Evolutionary conservation across 2,888 invertebrate species (phyloP).

Genomic region (Nipponacmea schrenckii): DNA sequence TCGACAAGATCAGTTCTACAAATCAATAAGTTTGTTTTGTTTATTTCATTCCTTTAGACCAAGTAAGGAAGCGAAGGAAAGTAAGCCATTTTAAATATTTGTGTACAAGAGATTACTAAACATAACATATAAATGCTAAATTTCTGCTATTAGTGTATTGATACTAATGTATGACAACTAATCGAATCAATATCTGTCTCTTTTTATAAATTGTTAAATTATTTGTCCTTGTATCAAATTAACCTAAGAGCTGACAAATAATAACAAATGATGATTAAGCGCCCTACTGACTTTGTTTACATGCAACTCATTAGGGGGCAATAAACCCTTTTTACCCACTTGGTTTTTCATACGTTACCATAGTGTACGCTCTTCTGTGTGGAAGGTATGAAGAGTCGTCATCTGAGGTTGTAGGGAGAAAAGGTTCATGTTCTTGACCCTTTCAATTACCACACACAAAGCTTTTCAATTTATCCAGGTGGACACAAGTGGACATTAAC

Average conservation of each 20-base stretch:
- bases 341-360: background rate
- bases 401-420: background rate
- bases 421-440: background rate
- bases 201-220: background rate
- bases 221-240: background rate
- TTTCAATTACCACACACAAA: background rate
- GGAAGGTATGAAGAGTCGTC: background rate
- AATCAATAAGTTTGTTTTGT: too few relatives aligned
- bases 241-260: background rate
- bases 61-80: too few relatives aligned
- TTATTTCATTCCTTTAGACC: too few relatives aligned
- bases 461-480: constrained; percentile 2
- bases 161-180: too few relatives aligned
- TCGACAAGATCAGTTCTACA: too few relatives aligned
- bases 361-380: background rate
- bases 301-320: background rate
- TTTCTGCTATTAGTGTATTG: too few relatives aligned
- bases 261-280: constrained; percentile 7
- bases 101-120: too few relatives aligned
- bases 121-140: too few relatives aligned
- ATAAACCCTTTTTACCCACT: background rate
- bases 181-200: too few relatives aligned
- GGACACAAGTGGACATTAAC: background rate
- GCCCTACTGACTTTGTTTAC: constrained; percentile 7
- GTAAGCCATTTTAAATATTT: too few relatives aligned